These are phyloP conservation scores for Anguilla megastoma DNA, from an alignment of 2,797 vertebrate genomes.

Conservation along the genomic window DNA sequence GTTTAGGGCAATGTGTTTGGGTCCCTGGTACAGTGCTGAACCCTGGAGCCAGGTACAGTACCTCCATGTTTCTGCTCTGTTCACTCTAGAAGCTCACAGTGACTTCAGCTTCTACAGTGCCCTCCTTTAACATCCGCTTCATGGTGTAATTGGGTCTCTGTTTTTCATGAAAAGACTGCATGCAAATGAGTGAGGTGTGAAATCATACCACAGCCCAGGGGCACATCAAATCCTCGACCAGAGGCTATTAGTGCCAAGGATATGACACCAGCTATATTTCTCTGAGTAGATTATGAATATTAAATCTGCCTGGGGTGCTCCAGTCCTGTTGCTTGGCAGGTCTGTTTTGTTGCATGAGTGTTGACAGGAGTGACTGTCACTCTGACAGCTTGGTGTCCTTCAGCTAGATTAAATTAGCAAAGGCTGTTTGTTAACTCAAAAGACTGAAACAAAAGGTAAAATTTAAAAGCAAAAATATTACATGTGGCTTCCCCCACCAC, in stretches of 20 bases:
- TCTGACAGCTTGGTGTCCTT: constrained; percentile 21
- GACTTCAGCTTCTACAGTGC: not conserved
- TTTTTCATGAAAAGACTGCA: constrained; percentile 26
- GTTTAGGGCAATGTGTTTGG: not conserved
- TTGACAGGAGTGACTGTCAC: constrained; percentile 27
- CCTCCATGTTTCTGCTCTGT: not conserved
- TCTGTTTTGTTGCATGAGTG: constrained; percentile 19
- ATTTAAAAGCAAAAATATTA: not conserved
- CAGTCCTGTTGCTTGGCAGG: not conserved
- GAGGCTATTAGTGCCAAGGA: constrained; percentile 33
- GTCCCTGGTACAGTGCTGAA: not conserved
- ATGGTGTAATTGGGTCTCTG: constrained; percentile 25
- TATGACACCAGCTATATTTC: constrained; percentile 35
- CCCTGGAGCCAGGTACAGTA: not conserved
- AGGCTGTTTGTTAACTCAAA: not conserved
- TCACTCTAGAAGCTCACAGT: not conserved
- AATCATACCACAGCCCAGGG: constrained; percentile 19
- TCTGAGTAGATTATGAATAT: constrained; percentile 35
- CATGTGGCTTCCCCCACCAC: not conserved
- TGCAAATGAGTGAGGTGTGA: constrained; percentile 30
- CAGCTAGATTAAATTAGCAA: constrained; percentile 25
- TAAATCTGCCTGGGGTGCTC: constrained; percentile 22
- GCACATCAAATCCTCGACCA: constrained; percentile 32
- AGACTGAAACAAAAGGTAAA: not conserved
- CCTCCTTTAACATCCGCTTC: constrained; percentile 18